Percentiles rank a stretch among this genome's conserved stretches.
Evolutionary conservation across 2,888 invertebrate species (phyloP).

Genomic region (Petrolisthes cinctipes): DNA sequence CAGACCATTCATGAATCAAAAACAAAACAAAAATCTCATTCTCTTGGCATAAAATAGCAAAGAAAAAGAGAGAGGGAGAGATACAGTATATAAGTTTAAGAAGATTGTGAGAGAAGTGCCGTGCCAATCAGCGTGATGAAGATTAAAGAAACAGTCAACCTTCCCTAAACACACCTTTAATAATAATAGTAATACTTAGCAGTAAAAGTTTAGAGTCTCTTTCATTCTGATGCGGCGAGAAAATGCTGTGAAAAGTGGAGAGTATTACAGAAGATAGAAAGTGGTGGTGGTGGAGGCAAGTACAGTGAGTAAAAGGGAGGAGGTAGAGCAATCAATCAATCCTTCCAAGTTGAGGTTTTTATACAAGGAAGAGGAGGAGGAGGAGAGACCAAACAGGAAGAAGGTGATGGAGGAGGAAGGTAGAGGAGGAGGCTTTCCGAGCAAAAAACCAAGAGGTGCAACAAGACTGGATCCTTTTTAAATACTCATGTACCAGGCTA

Average conservation of each 20-base stretch:
- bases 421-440: conserved; percentile 11
- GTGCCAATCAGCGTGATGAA: conserved; percentile 33
- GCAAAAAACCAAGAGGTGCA: conserved; percentile 54
- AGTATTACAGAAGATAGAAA: neutral
- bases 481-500: conserved; percentile 45
- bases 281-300: conserved; percentile 3
- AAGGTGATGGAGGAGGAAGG: neutral
- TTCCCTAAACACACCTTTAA: conserved; percentile 55
- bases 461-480: conserved; percentile 36
- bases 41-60: conserved; percentile 20
- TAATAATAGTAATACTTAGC: no score
- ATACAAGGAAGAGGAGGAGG: conserved; percentile 44
- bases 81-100: neutral
- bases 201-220: conserved; percentile 1
- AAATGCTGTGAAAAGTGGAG: conserved; percentile 51
- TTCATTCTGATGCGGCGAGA: conserved; percentile 58
- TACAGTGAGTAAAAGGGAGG: neutral
- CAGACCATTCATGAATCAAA: conserved; percentile 36
- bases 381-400: conserved; percentile 3
- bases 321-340: no score
- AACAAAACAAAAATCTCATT: conserved; percentile 20
- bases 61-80: conserved; percentile 10
- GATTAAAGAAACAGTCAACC: conserved; percentile 57
- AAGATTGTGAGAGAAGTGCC: neutral
- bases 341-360: neutral